phyloP scores from a whole-genome alignment of 2,113 vertebrate species.

The Prunella fulvescens region DNA sequence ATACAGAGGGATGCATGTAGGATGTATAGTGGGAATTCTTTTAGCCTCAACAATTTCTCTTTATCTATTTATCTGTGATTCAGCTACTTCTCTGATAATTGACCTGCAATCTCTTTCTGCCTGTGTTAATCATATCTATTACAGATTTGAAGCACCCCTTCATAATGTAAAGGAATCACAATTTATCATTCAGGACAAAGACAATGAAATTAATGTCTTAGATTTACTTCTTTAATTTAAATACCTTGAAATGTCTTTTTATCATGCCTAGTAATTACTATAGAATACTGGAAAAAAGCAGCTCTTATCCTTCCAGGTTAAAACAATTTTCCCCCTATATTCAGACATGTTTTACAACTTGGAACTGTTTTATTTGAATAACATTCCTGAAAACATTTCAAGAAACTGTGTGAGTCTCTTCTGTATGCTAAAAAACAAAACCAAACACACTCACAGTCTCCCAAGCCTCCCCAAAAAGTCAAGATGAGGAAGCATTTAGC shows the following conservation, averaged over 20 bases:
- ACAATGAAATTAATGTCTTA: background rate
- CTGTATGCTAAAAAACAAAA: background rate
- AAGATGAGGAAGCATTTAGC: background rate
- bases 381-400: background rate
- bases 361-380: background rate
- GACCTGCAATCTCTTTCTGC: background rate
- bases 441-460: background rate
- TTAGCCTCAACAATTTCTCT: background rate
- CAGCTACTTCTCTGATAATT: background rate
- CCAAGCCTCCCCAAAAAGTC: background rate
- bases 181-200: background rate
- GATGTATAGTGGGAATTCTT: background rate
- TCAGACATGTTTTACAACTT: background rate
- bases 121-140: background rate
- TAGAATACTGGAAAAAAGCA: background rate
- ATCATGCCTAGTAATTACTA: background rate
- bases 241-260: background rate
- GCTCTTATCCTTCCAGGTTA: background rate
- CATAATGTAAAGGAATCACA: background rate
- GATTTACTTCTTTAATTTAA: background rate
- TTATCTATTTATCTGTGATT: background rate
- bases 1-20: background rate
- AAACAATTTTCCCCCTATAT: background rate
- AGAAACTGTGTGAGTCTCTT: background rate
- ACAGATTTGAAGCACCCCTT: background rate